Evolutionary conservation across 2,113 vertebrate genomes (phyloP).

Genomic region (Rhagologus leucostigma): DNA sequence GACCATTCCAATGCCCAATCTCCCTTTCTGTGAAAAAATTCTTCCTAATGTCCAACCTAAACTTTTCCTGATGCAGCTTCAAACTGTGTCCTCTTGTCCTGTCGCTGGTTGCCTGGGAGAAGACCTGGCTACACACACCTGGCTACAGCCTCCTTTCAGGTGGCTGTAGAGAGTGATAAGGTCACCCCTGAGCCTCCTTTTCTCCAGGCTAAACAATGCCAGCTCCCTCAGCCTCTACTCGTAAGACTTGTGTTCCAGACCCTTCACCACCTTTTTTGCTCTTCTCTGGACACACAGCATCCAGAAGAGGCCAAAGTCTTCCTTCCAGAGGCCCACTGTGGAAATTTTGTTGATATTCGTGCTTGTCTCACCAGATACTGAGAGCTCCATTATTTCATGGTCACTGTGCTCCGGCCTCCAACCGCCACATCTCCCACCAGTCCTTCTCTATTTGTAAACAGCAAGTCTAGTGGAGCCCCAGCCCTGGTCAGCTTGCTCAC

Average conservation of each 20-base stretch:
- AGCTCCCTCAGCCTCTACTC: neutral
- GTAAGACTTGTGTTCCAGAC: neutral
- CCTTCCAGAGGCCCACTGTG: neutral
- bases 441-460: neutral
- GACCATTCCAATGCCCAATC: neutral
- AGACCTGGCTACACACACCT: too few species aligned
- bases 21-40: neutral
- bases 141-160: too few species aligned
- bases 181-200: too few species aligned
- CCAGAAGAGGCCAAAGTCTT: neutral
- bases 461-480: neutral
- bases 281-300: neutral
- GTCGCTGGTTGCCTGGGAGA: neutral
- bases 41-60: neutral
- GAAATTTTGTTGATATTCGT: neutral
- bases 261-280: neutral
- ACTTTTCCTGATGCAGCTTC: fast-evolving
- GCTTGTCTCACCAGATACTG: neutral
- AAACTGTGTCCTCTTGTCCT: neutral
- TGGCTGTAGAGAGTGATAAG: neutral
- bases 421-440: neutral
- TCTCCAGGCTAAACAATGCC: neutral
- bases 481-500: neutral
- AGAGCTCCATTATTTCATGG: neutral
- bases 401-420: neutral